These are phyloP conservation scores for Nyctalus aviator DNA, from an alignment of 2,797 vertebrate genomes.

Conservation along the genomic window DNA sequence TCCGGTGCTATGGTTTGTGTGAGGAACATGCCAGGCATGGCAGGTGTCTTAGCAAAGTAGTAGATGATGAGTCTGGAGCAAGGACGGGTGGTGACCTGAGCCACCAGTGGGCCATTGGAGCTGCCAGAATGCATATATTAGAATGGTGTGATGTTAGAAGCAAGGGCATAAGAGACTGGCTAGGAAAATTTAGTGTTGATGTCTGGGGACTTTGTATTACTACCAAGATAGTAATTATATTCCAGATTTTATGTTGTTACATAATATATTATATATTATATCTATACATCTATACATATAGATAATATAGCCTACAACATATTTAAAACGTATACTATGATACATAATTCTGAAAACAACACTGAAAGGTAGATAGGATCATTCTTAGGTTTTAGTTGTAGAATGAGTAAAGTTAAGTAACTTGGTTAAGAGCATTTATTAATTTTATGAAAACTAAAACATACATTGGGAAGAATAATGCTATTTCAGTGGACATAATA, in stretches of 20 bases:
- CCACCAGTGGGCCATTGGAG: not conserved
- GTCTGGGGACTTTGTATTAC: not conserved
- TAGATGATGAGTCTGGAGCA: not conserved
- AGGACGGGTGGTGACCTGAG: not conserved
- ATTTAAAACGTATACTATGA: not conserved
- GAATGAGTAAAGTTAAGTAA: not conserved
- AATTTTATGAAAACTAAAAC: slow-evolving; percentile 18
- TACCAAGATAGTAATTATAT: not conserved
- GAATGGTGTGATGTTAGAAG: not conserved
- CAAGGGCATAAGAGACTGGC: not conserved
- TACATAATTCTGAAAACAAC: not conserved
- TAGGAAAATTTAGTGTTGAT: not conserved
- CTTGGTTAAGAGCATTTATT: not conserved
- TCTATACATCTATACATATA: not conserved
- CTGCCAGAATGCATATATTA: not conserved
- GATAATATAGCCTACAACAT: not conserved
- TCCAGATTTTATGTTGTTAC: not conserved
- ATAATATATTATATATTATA: not conserved
- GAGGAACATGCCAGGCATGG: not conserved
- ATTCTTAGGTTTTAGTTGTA: not conserved
- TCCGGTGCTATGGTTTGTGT: not conserved
- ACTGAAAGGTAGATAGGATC: not conserved
- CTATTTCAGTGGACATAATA: not conserved
- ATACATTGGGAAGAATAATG: not conserved
- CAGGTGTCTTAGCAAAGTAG: not conserved